Percentiles rank a stretch among this genome's conserved stretches.
phyloP scores from a whole-genome alignment of 1,140 invertebrate species.

The silkworm (Bombyx mori) region ASM3026992v2 NC_085114.1:15829501-15830000 shows the following conservation, averaged over 20 bases:
- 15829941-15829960: too few species aligned
- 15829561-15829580: conserved; percentile 98
- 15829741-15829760: conserved; percentile 95
- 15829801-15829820: neutral
- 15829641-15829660: conserved; percentile 91
- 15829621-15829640: conserved; percentile 99
- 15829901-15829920: too few species aligned
- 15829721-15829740: conserved; percentile 97
- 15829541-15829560: conserved; percentile 99
- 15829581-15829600: conserved; percentile 94
- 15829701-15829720: conserved; percentile 90
- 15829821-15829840: neutral
- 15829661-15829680: conserved; percentile 92
- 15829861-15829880: too few species aligned
- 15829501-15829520: neutral
- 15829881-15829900: too few species aligned
- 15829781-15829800: neutral
- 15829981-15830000: too few species aligned
- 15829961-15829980: too few species aligned
- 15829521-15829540: conserved; percentile 86
- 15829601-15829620: conserved; percentile 99
- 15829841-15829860: neutral
- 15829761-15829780: conserved; percentile 89
- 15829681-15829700: conserved; percentile 98
- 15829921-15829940: too few species aligned